These are phyloP conservation scores for Dendronephthya gigantea DNA, from an alignment of 64 coral and sea anemone species.

Conservation along the genomic window DNA sequence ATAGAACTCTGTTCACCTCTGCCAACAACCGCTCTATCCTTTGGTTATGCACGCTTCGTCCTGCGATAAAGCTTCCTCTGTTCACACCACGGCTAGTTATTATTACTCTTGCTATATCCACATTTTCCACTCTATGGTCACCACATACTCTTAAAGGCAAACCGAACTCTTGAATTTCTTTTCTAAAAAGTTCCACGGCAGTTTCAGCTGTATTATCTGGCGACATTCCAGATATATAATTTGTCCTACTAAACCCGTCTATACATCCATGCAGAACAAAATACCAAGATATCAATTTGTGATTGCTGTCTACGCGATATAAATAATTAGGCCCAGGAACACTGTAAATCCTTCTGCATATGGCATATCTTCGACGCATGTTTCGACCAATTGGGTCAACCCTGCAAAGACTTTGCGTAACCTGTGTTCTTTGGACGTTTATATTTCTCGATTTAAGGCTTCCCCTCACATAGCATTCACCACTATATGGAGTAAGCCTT, in stretches of 20 bases:
- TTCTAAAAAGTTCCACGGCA: not conserved
- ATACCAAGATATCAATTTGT: not conserved
- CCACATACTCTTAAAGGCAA: not conserved
- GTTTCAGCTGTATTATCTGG: not conserved
- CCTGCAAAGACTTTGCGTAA: constrained; percentile 34
- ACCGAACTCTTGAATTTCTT: not conserved
- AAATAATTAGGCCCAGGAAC: constrained; percentile 5
- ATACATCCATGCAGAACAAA: constrained; percentile 30
- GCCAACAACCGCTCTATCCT: not conserved
- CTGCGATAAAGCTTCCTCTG: not conserved
- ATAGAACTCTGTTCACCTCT: not conserved
- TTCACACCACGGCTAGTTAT: not conserved
- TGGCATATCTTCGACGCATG: constrained; percentile 32
- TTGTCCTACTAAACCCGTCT: not conserved
- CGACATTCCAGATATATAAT: not conserved
- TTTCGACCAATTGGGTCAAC: constrained; percentile 31
- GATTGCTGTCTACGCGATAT: not conserved
- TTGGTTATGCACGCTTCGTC: not conserved
- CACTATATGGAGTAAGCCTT: constrained; percentile 56
- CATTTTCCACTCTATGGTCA: not conserved
- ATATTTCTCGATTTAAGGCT: constrained; percentile 39
- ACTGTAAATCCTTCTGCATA: constrained; percentile 25
- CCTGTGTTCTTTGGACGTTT: constrained; percentile 25
- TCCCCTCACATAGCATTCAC: constrained; percentile 43
- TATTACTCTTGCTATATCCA: not conserved